These are phyloP conservation scores for Drosophila anomalata DNA, from an alignment of 2,888 invertebrate genomes.

Conservation along the genomic window DNA sequence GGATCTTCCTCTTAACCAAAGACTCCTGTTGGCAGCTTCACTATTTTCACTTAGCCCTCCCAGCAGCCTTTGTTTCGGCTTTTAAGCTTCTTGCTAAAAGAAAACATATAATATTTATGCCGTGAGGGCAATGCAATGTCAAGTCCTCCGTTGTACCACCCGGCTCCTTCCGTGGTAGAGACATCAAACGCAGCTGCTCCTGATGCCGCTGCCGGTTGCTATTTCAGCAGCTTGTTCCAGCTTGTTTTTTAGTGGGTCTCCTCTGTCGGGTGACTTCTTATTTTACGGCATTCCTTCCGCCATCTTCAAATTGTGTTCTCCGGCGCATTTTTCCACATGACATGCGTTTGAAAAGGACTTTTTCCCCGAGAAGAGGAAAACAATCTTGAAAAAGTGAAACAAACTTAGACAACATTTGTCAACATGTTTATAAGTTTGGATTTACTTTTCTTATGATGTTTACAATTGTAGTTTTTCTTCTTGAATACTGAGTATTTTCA, in stretches of 20 bases:
- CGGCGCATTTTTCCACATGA: slow-evolving; percentile 37
- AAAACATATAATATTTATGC: slow-evolving; percentile 21
- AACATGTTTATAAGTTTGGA: slow-evolving; percentile 64
- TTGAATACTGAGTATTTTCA: neutral
- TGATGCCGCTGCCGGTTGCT: slow-evolving; percentile 3
- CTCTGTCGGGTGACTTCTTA: slow-evolving; percentile 17
- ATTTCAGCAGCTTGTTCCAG: slow-evolving; percentile 21
- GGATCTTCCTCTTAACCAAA: neutral
- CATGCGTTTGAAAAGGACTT: slow-evolving; percentile 27
- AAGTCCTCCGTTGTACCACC: slow-evolving; percentile 14
- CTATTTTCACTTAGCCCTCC: slow-evolving; percentile 6
- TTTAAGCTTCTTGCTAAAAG: neutral
- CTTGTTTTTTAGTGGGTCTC: slow-evolving; percentile 19
- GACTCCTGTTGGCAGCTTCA: neutral
- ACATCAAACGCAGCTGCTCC: slow-evolving; percentile 67
- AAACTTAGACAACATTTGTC: slow-evolving; percentile 57
- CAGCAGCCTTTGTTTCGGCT: neutral
- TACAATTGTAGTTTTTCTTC: slow-evolving; percentile 28
- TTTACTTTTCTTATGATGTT: slow-evolving; percentile 2
- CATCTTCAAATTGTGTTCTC: slow-evolving; percentile 4
- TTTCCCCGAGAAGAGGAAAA: neutral
- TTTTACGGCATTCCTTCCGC: slow-evolving; percentile 26
- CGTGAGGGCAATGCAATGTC: slow-evolving; percentile 45
- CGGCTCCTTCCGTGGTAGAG: slow-evolving; percentile 11
- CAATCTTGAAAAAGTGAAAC: slow-evolving; percentile 10